Base-by-base conservation (phyloP, 2,797 vertebrate species). In the Pseudochaenichthys georgianus region DNA sequence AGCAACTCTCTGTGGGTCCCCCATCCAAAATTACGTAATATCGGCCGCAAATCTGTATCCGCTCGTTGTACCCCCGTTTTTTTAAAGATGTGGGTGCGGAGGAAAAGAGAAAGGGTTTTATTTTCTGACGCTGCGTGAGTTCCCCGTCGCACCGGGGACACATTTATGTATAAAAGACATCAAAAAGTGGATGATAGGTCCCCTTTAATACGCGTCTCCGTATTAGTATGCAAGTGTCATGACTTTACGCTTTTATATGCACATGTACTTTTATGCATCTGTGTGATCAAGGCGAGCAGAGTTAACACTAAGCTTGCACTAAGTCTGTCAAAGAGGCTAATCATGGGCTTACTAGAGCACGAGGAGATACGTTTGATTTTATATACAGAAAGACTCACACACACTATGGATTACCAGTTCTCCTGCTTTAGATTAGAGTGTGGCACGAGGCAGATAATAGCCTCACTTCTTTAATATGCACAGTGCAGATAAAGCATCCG, bases 391-490 rank as follows among this genome's bases (percentile, higher is more conserved):
- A 68, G 1, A 41, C 41, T 47, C 48, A 69, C 53, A 68, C 58
- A 46, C n/a, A 34, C 38, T 77, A 78, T 62, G 76, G 82, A 89
- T 86, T 85, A 88, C 72, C 83, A 46, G 51, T 80, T 64, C 38
- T 57, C 53, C 50, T 42, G 13, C 76, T 70, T 73, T 55, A 61
- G 70, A 84, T 47, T 62, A 34, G 50, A 73, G 66, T 2, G 15
- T 61, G 57, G 34, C 48, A 46, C 34, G 31, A 48, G 13, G 31
- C 67, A 61, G 64, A 84, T 70, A 82, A 73, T 34, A 19, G 23
- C n/a, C 15, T 62, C 16, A 3, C 57, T 77, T 70, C n/a, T 83
- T 76, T 73, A 83, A 80, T 83, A 76, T 78, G 61, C 28, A 74
- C 13, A 41, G 68, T 28, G 42, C 17, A 55, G 51, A 70, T 81